phyloP scores from a whole-genome alignment of 2,113 vertebrate genomes.

The Shinisaurus crocodilurus region DNA sequence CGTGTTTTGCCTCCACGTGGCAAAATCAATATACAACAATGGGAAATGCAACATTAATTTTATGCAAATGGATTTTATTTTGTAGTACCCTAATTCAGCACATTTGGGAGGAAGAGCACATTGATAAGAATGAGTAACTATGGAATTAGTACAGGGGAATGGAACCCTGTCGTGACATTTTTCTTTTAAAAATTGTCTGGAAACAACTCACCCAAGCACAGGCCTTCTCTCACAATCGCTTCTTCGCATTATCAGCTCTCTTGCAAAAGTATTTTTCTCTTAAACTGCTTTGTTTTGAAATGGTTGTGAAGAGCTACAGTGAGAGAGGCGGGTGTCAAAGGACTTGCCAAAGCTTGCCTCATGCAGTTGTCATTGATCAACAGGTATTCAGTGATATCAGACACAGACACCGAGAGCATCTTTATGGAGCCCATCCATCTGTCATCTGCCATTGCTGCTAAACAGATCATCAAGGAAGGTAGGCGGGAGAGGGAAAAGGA shows the following conservation, averaged over 20 bases:
- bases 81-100: neutral
- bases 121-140: neutral
- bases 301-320: neutral
- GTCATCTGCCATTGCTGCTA: slow-evolving; percentile 90
- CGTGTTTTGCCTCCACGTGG: neutral
- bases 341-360: slow-evolving; percentile 26
- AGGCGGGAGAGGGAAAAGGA: slow-evolving; percentile 44
- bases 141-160: neutral
- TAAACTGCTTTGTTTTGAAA: slow-evolving; percentile 18
- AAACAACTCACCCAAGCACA: neutral
- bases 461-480: slow-evolving; percentile 95
- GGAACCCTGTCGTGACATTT: neutral
- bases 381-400: slow-evolving; percentile 89
- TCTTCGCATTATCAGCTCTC: neutral
- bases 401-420: slow-evolving; percentile 91
- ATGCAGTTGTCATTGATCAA: slow-evolving; percentile 55
- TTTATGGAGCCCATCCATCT: slow-evolving; percentile 98
- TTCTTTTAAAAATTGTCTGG: neutral
- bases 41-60: neutral
- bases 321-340: slow-evolving; percentile 8
- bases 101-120: neutral
- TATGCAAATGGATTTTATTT: neutral
- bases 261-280: neutral
- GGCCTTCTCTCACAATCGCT: neutral
- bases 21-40: neutral